Evolutionary conservation across 2,888 invertebrate species (phyloP), one percentile per base, ranked within the genome.

Genomic region (Leucozona laternaria): DNA sequence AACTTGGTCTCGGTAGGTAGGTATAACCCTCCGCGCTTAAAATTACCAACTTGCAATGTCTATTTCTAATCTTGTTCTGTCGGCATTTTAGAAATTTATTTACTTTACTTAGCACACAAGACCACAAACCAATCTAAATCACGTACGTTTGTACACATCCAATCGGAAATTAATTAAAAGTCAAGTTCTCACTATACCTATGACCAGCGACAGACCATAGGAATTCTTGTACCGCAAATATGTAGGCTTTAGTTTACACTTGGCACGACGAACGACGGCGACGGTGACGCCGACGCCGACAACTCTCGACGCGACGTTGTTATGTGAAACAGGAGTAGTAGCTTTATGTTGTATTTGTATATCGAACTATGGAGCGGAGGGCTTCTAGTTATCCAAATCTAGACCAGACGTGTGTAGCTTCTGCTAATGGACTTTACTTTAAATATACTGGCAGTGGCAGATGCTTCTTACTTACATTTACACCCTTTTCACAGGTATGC

Each of bases 161-260:
- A 72, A 85, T 80, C 45, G 20, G 72, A 80, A 85, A 85, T 85
- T 80, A 85, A 85, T 85, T 85, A 80, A 85, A 79, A 85, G 76
- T 85, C 84, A 77, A 80, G 79, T 64, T 71, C 37, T 58, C 57
- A 75, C 71, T 75, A 15, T n/a, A 7, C n/a, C n/a, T 55, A 17
- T 55, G 60, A 60, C 40, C n/a, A n/a, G n/a, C n/a, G n/a, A n/a
- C n/a, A n/a, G n/a, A n/a, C n/a, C 37, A 22, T 60, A 60, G 60
- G 60, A 40, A 60, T 40, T 60, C 22, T 53, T n/a, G 13, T 20
- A 53, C 37, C 50, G 25, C 68, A 68, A 68, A 68, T 40, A 68
- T 37, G 68, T 22, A 53, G n/a, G 45, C 37, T 50, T 50, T 37
- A 48, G 48, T 66, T 66, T 31, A 45, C 28, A 50, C 48, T 31